Evolutionary conservation across 64 coral and sea anemone genomes (phyloP).

Genomic region (Montipora capricornis): DNA sequence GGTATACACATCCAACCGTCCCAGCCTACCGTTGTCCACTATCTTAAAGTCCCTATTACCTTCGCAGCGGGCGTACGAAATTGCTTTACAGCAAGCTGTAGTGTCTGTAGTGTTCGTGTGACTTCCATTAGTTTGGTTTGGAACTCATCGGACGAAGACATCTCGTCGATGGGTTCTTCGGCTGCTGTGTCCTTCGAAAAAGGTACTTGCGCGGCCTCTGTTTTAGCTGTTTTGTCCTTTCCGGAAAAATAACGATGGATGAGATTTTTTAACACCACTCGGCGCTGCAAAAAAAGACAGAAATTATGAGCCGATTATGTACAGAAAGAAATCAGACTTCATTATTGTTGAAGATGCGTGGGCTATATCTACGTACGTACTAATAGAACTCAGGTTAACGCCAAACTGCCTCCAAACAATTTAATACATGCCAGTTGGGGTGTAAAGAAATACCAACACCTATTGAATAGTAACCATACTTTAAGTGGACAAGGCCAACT

Average conservation of each 20-base stretch:
- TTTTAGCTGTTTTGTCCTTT: neutral
- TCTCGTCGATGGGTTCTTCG: neutral
- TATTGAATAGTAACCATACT: no score
- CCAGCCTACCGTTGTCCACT: no score
- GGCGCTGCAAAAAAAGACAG: constrained; percentile 7
- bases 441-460: no score
- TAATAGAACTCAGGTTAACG: no score
- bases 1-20: no score
- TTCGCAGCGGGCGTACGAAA: neutral
- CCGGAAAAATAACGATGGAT: constrained; percentile 47
- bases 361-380: no score
- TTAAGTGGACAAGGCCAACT: no score
- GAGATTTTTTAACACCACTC: constrained; percentile 35
- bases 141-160: neutral
- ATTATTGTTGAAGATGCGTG: no score
- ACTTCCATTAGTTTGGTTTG: constrained; percentile 27
- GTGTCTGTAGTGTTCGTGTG: constrained; percentile 28
- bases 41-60: neutral
- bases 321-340: no score
- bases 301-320: neutral
- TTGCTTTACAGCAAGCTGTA: neutral
- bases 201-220: neutral
- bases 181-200: neutral
- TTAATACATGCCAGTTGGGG: no score
- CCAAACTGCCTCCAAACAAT: no score